These are phyloP conservation scores for Echeneis naucrates DNA, from an alignment of 2,797 vertebrate genomes.

Conservation along the genomic window DNA sequence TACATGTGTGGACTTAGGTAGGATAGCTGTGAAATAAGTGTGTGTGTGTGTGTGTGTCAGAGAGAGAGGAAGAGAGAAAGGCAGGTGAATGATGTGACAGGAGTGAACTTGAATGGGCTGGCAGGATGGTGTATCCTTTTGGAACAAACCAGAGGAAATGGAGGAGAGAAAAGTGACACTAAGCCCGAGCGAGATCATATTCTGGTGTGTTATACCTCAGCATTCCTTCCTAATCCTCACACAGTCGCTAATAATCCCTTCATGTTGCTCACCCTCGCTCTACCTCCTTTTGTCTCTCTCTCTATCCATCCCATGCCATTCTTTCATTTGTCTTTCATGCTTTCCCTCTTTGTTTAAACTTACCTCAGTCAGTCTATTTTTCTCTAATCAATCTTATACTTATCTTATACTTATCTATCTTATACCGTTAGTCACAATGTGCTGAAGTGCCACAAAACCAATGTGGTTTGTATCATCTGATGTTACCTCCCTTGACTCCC, in stretches of 20 bases:
- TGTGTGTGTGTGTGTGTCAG: slow-evolving; percentile 3
- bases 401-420: no score
- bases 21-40: slow-evolving; percentile 37
- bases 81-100: slow-evolving; percentile 52
- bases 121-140: slow-evolving; percentile 42
- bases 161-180: slow-evolving; percentile 65
- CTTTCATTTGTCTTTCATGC: slow-evolving; percentile 28
- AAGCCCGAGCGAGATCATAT: slow-evolving; percentile 66
- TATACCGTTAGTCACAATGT: no score
- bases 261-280: slow-evolving; percentile 55
- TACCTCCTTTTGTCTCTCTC: slow-evolving; percentile 45
- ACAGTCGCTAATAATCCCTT: slow-evolving; percentile 73
- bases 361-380: slow-evolving; percentile 20
- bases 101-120: slow-evolving; percentile 30
- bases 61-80: slow-evolving; percentile 14
- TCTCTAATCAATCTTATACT: not conserved
- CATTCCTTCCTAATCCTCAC: slow-evolving; percentile 70
- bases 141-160: slow-evolving; percentile 43
- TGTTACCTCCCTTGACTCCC: no score
- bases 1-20: slow-evolving; percentile 41
- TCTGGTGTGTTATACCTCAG: slow-evolving; percentile 72
- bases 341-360: slow-evolving; percentile 33
- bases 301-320: slow-evolving; percentile 45
- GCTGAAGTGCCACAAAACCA: no score
- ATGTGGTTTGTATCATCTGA: no score